Evolutionary conservation across 2,113 vertebrate species (phyloP).

Genomic region (Tiliqua scincoides): DNA sequence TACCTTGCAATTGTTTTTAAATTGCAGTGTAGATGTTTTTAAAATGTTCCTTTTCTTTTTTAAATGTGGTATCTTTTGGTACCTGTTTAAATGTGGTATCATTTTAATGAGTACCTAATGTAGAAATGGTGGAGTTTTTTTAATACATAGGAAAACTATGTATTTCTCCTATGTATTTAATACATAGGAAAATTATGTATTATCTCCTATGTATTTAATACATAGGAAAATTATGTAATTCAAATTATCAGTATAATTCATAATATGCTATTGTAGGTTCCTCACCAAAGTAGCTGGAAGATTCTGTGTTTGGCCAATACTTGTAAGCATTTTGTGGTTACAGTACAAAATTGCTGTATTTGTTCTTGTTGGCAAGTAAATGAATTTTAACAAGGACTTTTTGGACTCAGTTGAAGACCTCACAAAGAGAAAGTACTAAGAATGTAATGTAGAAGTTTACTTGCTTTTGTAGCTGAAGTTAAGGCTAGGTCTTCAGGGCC

Average conservation of each 20-base stretch:
- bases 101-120: no score
- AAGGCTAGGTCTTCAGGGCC: neutral
- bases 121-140: no score
- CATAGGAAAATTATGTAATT: neutral
- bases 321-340: neutral
- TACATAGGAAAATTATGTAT: no score
- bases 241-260: neutral
- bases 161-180: no score
- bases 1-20: neutral
- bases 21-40: neutral
- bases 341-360: neutral
- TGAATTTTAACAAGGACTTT: neutral
- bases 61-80: no score
- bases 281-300: constrained; percentile 1
- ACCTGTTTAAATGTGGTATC: no score
- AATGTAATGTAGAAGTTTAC: neutral
- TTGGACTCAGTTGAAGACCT: neutral
- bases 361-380: neutral
- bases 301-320: neutral
- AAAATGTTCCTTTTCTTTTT: no score
- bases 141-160: no score
- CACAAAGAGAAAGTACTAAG: neutral
- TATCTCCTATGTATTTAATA: no score
- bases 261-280: neutral
- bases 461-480: neutral